A percentile compares a stretch with the other conserved stretches of the same genome.
Evolutionary conservation across 2,113 vertebrate species (phyloP).

Genomic region (Catharus fuscescens): DNA sequence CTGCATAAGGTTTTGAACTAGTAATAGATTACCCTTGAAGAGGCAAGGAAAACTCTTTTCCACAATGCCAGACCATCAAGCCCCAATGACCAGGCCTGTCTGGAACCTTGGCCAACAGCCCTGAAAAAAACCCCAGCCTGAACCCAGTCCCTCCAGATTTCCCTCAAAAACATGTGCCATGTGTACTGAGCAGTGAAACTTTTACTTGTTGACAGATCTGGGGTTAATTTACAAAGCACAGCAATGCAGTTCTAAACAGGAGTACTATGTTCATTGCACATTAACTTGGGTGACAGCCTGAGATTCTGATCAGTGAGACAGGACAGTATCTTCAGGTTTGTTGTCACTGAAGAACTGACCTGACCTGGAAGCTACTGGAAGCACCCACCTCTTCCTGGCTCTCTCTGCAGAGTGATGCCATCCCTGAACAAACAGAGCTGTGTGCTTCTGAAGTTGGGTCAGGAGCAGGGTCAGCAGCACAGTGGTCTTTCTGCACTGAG

Average conservation of each 20-base stretch:
- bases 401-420: slow-evolving; percentile 18
- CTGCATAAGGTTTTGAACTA: neutral
- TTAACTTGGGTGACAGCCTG: neutral
- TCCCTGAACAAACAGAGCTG: neutral
- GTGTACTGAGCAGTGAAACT: neutral
- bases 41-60: neutral
- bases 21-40: neutral
- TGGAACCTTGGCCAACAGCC: neutral
- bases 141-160: neutral
- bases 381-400: slow-evolving; percentile 61
- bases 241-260: neutral
- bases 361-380: neutral
- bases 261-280: neutral
- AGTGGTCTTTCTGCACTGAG: slow-evolving; percentile 29
- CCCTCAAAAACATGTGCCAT: accelerated
- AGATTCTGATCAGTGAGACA: neutral
- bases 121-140: neutral
- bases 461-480: neutral
- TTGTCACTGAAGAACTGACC: neutral
- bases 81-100: accelerated
- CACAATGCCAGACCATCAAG: neutral
- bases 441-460: neutral
- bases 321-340: neutral
- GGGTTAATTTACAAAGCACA: neutral
- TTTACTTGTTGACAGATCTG: neutral